Evolutionary conservation across 1,140 invertebrate genomes (phyloP).

Genomic region (Drosophila mojavensis): DNA sequence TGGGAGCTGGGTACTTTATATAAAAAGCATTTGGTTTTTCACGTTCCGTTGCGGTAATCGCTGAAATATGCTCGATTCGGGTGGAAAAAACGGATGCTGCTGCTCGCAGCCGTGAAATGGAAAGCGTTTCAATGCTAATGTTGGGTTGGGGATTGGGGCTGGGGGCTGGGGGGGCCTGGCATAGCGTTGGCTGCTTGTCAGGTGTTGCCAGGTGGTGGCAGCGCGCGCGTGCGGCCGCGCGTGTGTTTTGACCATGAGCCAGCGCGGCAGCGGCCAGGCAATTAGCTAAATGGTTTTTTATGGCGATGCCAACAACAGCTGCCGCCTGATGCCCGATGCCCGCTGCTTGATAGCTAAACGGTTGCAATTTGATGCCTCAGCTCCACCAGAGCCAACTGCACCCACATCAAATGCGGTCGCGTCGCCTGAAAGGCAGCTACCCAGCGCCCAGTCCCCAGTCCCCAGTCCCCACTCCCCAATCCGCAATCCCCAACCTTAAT

Average conservation of each 20-base stretch:
- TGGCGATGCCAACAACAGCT: constrained; percentile 46
- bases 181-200: neutral
- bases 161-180: neutral
- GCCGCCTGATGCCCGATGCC: neutral
- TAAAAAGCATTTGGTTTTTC: constrained; percentile 31
- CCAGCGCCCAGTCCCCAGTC: neutral
- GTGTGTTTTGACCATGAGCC: constrained; percentile 40
- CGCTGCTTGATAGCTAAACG: constrained; percentile 34
- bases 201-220: neutral
- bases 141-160: neutral
- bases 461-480: neutral
- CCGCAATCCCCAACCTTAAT: neutral
- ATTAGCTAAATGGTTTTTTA: constrained; percentile 80
- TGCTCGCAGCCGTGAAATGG: constrained; percentile 46
- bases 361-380: constrained; percentile 66
- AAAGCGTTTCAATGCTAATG: constrained; percentile 4
- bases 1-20: neutral
- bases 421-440: neutral
- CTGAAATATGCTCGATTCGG: constrained; percentile 22
- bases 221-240: neutral
- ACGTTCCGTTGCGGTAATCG: constrained; percentile 33
- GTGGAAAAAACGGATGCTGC: constrained; percentile 14
- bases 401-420: constrained; percentile 65
- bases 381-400: constrained; percentile 44
- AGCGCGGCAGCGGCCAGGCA: constrained; percentile 35